Evolutionary conservation across 2,113 vertebrate genomes (phyloP), one percentile per base, ranked within the genome.

Genomic region (Fulica atra): DNA sequence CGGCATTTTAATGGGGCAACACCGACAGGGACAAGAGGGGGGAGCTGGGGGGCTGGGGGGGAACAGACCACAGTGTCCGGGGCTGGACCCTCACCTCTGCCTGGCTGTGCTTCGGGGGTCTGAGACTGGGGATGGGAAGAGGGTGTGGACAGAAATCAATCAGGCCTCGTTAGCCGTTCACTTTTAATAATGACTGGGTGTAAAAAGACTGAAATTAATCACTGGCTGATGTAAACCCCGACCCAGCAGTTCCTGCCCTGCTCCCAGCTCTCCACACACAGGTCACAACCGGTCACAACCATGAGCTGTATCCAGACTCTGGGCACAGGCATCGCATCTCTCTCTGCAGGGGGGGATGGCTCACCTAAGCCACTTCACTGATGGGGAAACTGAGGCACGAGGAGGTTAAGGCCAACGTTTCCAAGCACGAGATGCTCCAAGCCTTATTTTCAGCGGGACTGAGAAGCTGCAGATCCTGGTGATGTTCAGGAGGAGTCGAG

Each of bases 1-100:
- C 63, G 35, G 50, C 42, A 77, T 97, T 93, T 98, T 97, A 97
- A 98, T 97, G 77, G 91, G 79, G 82, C 29, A 95, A 97, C 97
- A 93, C 18, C 0, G 36, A 97, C 59, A 0, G 51, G 86, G 92
- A 98, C 97, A 92, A 63, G 97, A n/a, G 48, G 11, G 46, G 48
- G 20, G 48, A 46, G 44, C 9, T 69, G 97, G 40, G 53, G 59
- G 82, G 17, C n/a, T n/a, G n/a, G 86, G 53, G 42, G 7, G 50
- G 4, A 13, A 86, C 83, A 93, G 29, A 5, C 46, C 6, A 16
- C 69, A 61, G 89, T 50, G 24, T 2, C 81, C 3, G 7, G 86
- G 92, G 71, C 48, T 10, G 33, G 95, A 69, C 86, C 51, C 54
- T 74, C 59, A 3, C 36, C 60, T 56, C 40, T 40, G 92, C 51